Evolutionary conservation across 2,113 vertebrate species (phyloP).

Genomic region (Paradisaea rubra): DNA sequence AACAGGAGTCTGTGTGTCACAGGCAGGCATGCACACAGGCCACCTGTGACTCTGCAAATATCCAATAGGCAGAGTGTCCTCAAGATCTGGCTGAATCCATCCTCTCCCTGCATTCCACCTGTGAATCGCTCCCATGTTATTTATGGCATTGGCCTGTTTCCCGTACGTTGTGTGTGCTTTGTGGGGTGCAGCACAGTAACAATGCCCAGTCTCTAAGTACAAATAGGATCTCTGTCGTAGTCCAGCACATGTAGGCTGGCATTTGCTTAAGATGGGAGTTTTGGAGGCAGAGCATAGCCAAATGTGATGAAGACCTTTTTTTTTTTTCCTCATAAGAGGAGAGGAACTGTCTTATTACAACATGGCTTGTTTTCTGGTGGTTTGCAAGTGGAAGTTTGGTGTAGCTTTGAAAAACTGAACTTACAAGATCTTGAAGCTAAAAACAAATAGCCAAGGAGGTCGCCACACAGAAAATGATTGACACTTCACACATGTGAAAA

Average conservation of each 20-base stretch:
- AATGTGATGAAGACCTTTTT: not conserved
- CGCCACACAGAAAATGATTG: not conserved
- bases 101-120: constrained; percentile 27
- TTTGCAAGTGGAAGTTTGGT: not conserved
- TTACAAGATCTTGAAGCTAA: not conserved
- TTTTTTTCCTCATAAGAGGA: not conserved
- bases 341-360: not conserved
- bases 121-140: not conserved
- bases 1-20: not conserved
- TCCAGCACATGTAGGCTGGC: not conserved
- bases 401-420: not conserved
- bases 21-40: not conserved
- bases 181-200: not conserved
- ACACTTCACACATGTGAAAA: not conserved
- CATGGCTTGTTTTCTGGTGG: not conserved
- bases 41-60: not conserved
- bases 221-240: constrained; percentile 11
- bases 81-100: not conserved
- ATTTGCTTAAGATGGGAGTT: not conserved
- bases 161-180: not conserved
- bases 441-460: not conserved
- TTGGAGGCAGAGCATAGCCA: not conserved
- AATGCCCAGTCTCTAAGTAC: not conserved
- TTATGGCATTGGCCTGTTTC: not conserved
- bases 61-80: not conserved